Evolutionary conservation across 2,888 invertebrate genomes (phyloP).

Genomic region (Xestia sexstrigata): DNA sequence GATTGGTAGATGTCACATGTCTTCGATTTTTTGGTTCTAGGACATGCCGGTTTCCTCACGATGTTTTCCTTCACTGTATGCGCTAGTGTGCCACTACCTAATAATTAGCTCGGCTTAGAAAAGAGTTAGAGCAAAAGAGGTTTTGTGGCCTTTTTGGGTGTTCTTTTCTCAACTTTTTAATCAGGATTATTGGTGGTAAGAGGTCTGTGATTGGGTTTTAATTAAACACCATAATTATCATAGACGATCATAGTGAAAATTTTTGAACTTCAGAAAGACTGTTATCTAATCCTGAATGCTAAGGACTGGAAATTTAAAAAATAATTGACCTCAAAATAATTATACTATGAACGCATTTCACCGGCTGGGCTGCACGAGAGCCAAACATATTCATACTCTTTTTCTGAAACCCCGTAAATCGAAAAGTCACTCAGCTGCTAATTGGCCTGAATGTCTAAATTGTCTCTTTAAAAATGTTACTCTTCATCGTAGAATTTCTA

Average conservation of each 20-base stretch:
- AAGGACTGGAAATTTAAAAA: background rate
- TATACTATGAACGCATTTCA: background rate
- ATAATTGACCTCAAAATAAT: too few relatives aligned
- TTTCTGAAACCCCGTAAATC: background rate
- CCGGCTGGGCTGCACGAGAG: background rate
- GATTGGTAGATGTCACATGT: too few relatives aligned
- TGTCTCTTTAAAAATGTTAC: background rate
- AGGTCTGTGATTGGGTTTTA: background rate
- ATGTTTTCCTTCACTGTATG: too few relatives aligned
- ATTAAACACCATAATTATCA: background rate
- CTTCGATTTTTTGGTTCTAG: too few relatives aligned
- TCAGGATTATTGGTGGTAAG: background rate
- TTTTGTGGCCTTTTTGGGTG: slow-evolving; percentile 8
- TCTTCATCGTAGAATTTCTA: too few relatives aligned
- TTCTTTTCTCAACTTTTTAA: slow-evolving; percentile 9
- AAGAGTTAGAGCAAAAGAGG: slow-evolving; percentile 14
- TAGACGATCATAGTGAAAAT: background rate
- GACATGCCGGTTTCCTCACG: too few relatives aligned
- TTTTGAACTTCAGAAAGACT: background rate
- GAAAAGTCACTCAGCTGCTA: background rate
- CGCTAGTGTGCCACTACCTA: slow-evolving; percentile 21
- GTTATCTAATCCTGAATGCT: background rate
- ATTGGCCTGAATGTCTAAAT: background rate
- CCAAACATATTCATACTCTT: too few relatives aligned
- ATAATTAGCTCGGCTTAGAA: slow-evolving; percentile 48